Percentiles rank a stretch among this genome's conserved stretches.
These are phyloP conservation scores for Sipha maydis DNA, from an alignment of 2,888 invertebrate genomes.

Conservation along the genomic window DNA sequence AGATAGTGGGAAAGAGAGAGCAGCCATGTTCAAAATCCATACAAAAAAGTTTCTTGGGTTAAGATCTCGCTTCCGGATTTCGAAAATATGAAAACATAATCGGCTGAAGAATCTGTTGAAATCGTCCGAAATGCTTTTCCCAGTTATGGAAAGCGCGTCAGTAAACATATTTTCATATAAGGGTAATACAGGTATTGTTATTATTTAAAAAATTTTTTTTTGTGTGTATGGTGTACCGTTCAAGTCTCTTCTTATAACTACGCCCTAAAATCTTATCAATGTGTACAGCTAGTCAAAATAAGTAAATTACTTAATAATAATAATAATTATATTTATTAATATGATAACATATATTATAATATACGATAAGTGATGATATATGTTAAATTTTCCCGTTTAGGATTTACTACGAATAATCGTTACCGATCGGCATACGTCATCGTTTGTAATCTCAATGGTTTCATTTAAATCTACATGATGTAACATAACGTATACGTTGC, in stretches of 20 bases:
- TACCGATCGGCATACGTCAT: not conserved
- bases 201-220: not conserved
- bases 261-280: conserved; percentile 21
- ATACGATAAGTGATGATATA: not conserved
- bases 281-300: conserved; percentile 60
- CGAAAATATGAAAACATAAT: no score
- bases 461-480: not conserved
- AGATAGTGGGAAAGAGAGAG: no score
- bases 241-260: conserved; percentile 55
- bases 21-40: no score
- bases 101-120: no score
- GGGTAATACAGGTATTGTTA: no score
- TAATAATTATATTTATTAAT: conserved; percentile 35
- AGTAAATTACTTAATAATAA: conserved; percentile 33
- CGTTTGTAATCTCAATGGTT: not conserved
- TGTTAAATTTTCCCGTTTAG: no score
- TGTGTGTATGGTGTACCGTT: not conserved
- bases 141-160: no score
- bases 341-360: not conserved
- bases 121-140: no score
- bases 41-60: no score
- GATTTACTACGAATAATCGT: not conserved
- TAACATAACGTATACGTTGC: not conserved
- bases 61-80: no score
- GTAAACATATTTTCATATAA: no score